phyloP scores from a whole-genome alignment of 64 coral and sea anemone species.

The Actinia equina region DNA sequence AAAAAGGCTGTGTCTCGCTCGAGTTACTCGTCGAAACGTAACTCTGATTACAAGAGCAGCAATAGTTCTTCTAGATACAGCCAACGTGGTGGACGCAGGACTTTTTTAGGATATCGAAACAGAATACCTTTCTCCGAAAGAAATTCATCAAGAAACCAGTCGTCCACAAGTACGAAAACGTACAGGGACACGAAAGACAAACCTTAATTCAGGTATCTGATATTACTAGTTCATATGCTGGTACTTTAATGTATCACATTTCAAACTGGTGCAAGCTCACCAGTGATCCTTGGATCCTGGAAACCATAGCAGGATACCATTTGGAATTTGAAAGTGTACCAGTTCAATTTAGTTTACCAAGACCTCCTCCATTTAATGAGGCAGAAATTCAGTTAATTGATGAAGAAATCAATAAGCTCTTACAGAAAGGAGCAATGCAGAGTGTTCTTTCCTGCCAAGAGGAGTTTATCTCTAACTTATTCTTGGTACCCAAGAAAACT shows the following conservation, averaged over 20 bases:
- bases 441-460: neutral
- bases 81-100: conserved; percentile 19
- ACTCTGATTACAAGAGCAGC: conserved; percentile 25
- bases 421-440: conserved; percentile 45
- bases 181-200: conserved; percentile 37
- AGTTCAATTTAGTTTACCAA: conserved; percentile 15
- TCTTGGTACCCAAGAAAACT: conserved; percentile 48
- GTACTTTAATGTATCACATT: conserved; percentile 49
- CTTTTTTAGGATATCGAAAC: conserved; percentile 64
- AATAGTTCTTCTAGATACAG: neutral
- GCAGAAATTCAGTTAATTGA: conserved; percentile 39
- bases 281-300: conserved; percentile 72
- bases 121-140: conserved; percentile 5
- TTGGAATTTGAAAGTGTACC: conserved; percentile 58
- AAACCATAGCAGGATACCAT: conserved; percentile 73
- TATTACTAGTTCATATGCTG: conserved; percentile 22
- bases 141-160: neutral
- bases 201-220: conserved; percentile 27
- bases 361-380: conserved; percentile 34
- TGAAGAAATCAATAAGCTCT: conserved; percentile 49
- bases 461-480: conserved; percentile 69
- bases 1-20: conserved; percentile 11
- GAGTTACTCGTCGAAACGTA: neutral
- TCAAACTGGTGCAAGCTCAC: conserved; percentile 55
- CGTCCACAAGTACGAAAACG: neutral